Conservation (phyloP, 2,113 vertebrate species). For the Pao palembangensis region DNA sequence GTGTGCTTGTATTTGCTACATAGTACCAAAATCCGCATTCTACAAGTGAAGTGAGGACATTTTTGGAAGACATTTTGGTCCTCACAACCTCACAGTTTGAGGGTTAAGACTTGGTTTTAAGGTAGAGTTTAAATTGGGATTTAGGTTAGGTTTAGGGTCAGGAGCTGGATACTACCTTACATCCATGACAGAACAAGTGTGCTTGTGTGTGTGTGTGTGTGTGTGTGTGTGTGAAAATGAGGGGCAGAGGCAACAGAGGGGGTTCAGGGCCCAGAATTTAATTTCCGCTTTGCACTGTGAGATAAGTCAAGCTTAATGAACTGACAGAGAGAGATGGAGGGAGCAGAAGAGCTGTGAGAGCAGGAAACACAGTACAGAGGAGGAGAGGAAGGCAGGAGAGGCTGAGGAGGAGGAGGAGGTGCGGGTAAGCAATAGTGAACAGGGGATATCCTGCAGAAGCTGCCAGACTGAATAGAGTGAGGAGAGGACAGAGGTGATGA, state of each 20-base stretch:
- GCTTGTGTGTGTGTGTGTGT: background rate
- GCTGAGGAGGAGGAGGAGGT: slow-evolving; percentile 20
- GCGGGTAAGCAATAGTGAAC: slow-evolving; percentile 32
- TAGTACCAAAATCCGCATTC: background rate
- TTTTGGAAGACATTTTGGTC: background rate
- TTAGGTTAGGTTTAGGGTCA: too few relatives aligned
- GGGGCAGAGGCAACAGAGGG: slow-evolving; percentile 30
- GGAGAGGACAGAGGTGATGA: slow-evolving; percentile 18
- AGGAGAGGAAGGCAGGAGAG: slow-evolving; percentile 20
- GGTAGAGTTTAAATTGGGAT: too few relatives aligned
- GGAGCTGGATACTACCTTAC: too few relatives aligned
- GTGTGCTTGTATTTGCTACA: slow-evolving; percentile 5
- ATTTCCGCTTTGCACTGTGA: slow-evolving; percentile 68
- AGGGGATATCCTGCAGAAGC: slow-evolving; percentile 34
- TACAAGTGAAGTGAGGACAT: slow-evolving; percentile 18
- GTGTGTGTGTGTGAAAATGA: slow-evolving; percentile 9
- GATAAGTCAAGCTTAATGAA: slow-evolving; percentile 74
- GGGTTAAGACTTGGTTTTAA: too few relatives aligned
- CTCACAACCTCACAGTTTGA: too few relatives aligned
- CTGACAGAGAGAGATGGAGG: slow-evolving; percentile 62
- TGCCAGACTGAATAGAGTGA: slow-evolving; percentile 20
- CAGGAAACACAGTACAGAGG: slow-evolving; percentile 26
- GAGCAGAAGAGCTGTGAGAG: slow-evolving; percentile 36
- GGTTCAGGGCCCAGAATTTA: slow-evolving; percentile 56
- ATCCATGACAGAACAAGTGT: background rate